phyloP scores from a whole-genome alignment of 2,888 invertebrate species.

The Blastobasis lacticolella region DNA sequence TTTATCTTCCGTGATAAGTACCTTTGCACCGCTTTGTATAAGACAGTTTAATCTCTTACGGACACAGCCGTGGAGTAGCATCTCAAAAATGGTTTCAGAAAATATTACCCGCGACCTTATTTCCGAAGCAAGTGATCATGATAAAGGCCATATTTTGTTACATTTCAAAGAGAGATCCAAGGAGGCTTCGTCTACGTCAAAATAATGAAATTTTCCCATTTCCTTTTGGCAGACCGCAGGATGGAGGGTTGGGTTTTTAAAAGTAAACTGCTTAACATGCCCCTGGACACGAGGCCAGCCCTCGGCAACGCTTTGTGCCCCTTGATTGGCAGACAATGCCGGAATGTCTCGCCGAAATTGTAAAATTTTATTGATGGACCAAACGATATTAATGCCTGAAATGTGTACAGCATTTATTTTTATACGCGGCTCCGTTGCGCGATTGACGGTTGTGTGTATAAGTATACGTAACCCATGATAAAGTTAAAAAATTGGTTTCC shows the following conservation, averaged over 20 bases:
- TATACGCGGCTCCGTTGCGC: too few species aligned
- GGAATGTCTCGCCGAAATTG: slow-evolving; percentile 22
- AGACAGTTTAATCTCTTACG: too few species aligned
- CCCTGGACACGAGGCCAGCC: slow-evolving; percentile 14
- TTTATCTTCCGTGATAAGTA: too few species aligned
- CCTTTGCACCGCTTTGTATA: too few species aligned
- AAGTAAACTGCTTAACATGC: slow-evolving; percentile 27
- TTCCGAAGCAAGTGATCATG: neutral
- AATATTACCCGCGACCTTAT: neutral
- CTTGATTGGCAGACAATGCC: slow-evolving; percentile 45
- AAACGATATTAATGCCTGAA: too few species aligned
- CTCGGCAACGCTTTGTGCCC: slow-evolving; percentile 32
- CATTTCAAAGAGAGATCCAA: slow-evolving; percentile 11
- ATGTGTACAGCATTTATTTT: too few species aligned
- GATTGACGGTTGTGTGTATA: too few species aligned
- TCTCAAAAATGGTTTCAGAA: neutral
- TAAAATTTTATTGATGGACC: neutral
- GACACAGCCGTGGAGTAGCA: too few species aligned
- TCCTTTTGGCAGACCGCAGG: slow-evolving; percentile 12
- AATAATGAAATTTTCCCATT: slow-evolving; percentile 24
- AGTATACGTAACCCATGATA: too few species aligned
- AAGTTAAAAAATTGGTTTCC: too few species aligned
- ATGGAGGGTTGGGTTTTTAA: slow-evolving; percentile 18
- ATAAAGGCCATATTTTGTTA: slow-evolving; percentile 15
- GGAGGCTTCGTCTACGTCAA: slow-evolving; percentile 10